Percentiles rank a stretch among this genome's conserved stretches.
phyloP scores from a whole-genome alignment of 92 coral and sea anemone genomes.

The Virgularia gustaviana region DNA sequence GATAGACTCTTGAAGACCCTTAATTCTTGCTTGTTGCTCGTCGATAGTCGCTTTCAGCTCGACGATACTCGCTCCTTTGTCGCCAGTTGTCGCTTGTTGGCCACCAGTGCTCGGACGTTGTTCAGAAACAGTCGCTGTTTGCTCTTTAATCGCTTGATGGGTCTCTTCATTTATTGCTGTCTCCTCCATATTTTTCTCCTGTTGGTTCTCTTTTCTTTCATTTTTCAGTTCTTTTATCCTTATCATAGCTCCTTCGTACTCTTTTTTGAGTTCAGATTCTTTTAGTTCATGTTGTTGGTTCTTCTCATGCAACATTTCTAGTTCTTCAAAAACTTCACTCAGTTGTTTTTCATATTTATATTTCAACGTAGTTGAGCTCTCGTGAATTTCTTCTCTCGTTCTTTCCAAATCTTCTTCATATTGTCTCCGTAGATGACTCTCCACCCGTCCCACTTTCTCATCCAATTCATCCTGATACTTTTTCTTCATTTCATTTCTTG shows the following conservation, averaged over 20 bases:
- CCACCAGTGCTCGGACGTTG: too few relatives aligned
- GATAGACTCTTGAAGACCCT: too few relatives aligned
- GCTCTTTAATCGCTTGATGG: too few relatives aligned
- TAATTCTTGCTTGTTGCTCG: too few relatives aligned
- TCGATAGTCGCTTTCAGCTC: too few relatives aligned
- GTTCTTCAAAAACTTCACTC: conserved; percentile 76
- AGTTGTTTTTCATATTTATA: conserved; percentile 85
- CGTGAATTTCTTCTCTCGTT: conserved; percentile 77
- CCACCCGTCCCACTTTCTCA: conserved; percentile 81
- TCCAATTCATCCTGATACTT: conserved; percentile 84
- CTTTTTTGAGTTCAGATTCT: conserved; percentile 68
- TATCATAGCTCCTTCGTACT: conserved; percentile 71
- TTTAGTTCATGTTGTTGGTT: conserved; percentile 73
- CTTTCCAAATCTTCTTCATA: conserved; percentile 80
- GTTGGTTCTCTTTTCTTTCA: too few relatives aligned
- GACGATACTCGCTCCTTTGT: too few relatives aligned
- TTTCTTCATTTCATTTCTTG: conserved; percentile 79
- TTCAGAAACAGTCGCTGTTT: conserved; percentile 6
- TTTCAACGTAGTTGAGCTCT: conserved; percentile 78
- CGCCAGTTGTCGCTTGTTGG: too few relatives aligned
- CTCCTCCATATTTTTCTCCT: conserved; percentile 71
- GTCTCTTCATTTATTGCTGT: too few relatives aligned
- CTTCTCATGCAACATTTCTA: conserved; percentile 87
- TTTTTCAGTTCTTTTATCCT: conserved; percentile 75
- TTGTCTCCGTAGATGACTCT: conserved; percentile 68